phyloP scores from a whole-genome alignment of 2,113 vertebrate genomes.

The Microcebus tavaratra region DNA sequence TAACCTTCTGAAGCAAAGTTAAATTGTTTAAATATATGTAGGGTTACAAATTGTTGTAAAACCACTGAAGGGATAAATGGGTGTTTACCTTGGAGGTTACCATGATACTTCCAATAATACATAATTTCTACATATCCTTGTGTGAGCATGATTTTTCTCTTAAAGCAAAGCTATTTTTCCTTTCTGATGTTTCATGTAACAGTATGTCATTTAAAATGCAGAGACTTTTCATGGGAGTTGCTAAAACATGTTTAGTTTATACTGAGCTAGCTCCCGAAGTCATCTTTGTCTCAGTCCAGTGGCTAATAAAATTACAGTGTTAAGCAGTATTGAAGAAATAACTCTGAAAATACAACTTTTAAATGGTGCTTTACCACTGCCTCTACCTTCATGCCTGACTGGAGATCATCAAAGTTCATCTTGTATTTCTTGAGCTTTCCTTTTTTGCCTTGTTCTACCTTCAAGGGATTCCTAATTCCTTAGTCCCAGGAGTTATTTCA shows the following conservation, averaged over 20 bases:
- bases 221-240: conserved; percentile 52
- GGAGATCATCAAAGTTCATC: neutral
- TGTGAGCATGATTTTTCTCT: neutral
- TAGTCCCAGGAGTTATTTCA: neutral
- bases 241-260: conserved; percentile 61
- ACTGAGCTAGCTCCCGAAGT: neutral
- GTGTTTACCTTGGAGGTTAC: neutral
- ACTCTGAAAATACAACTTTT: conserved; percentile 52
- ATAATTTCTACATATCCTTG: conserved; percentile 14
- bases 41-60: neutral
- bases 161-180: neutral
- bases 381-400: conserved; percentile 1
- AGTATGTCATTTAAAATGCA: conserved; percentile 47
- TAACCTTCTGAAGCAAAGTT: conserved; percentile 3
- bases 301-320: conserved; percentile 70
- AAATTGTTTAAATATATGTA: neutral
- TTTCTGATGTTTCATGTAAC: neutral
- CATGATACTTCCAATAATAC: neutral
- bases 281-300: conserved; percentile 69
- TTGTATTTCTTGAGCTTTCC: neutral
- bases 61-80: neutral
- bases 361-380: neutral
- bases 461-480: neutral
- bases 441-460: neutral
- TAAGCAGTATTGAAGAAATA: conserved; percentile 68